A percentile compares a stretch with the other conserved stretches of the same genome.
Evolutionary conservation across 2,797 vertebrate genomes (phyloP).

Genomic region (Sarcoramphus papa): DNA sequence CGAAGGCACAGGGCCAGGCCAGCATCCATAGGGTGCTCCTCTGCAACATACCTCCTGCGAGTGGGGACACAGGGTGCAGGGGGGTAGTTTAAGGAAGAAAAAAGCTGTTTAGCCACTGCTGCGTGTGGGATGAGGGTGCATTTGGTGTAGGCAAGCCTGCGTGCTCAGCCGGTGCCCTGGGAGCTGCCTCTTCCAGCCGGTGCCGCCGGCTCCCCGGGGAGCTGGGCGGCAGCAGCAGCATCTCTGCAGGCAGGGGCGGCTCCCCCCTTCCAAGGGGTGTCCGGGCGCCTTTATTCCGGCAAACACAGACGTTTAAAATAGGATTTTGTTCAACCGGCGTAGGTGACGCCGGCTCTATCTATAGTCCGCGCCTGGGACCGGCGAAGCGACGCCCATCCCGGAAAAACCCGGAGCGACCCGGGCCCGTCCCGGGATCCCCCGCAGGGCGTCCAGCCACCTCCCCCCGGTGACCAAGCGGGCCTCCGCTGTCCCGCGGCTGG

Average conservation of each 20-base stretch:
- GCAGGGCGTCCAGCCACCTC: neutral
- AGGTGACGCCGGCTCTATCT: conserved; percentile 67
- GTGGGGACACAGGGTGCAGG: neutral
- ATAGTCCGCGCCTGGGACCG: conserved; percentile 58
- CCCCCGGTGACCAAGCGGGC: neutral
- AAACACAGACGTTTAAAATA: conserved; percentile 68
- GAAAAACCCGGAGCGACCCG: neutral
- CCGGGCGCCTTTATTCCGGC: conserved; percentile 36
- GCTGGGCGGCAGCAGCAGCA: neutral
- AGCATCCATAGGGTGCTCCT: neutral
- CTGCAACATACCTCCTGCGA: neutral
- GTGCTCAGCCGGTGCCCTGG: neutral
- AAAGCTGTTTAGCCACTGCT: neutral
- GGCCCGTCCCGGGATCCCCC: neutral
- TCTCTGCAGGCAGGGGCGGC: neutral
- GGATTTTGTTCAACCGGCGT: conserved; percentile 61
- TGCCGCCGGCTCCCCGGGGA: neutral
- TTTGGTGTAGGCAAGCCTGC: no score
- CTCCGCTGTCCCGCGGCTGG: neutral
- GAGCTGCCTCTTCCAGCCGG: neutral
- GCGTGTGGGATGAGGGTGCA: accelerated
- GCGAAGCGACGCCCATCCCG: conserved; percentile 1
- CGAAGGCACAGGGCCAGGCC: neutral
- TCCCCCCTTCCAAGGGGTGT: neutral
- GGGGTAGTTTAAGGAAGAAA: neutral